Conservation (phyloP, 30 jellyfish, hydroid and myxozoan species). For the Phacellophora camtschatica region DNA sequence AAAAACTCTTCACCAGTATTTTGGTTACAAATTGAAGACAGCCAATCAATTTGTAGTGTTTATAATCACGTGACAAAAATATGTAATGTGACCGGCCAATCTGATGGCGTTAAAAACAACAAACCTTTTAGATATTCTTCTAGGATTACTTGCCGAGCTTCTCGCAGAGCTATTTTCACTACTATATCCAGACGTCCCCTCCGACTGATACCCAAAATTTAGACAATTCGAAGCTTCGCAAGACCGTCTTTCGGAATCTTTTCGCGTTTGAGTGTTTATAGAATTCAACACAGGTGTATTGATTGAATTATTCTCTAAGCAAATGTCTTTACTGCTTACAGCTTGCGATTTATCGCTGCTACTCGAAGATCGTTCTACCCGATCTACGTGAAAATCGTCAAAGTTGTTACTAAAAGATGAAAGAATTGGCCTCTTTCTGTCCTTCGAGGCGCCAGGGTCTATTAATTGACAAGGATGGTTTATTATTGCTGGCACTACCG, state of each 20-base stretch:
- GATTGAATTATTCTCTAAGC: neutral
- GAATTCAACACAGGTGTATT: neutral
- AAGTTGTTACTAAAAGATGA: neutral
- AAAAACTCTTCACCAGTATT: neutral
- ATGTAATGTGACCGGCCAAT: too few relatives aligned
- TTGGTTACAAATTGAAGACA: too few relatives aligned
- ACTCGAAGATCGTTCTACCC: neutral
- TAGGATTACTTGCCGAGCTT: constrained; percentile 30
- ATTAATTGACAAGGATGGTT: constrained; percentile 2
- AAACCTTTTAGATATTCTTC: constrained; percentile 37
- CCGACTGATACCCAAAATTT: constrained; percentile 47
- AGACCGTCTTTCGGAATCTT: neutral
- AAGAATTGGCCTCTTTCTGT: neutral
- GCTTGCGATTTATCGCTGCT: constrained; percentile 23
- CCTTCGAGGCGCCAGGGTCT: neutral
- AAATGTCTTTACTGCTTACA: constrained; percentile 24
- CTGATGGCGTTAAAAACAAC: too few relatives aligned
- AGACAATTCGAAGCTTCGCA: neutral
- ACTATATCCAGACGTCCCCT: constrained; percentile 60
- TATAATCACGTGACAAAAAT: too few relatives aligned
- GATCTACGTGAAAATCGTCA: neutral
- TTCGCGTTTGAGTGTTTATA: too few relatives aligned
- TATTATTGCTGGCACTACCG: constrained; percentile 13
- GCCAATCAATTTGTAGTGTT: neutral
- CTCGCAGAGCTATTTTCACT: constrained; percentile 55